These are phyloP conservation scores for Solen grandis DNA, from an alignment of 1,140 invertebrate genomes.

Conservation along the genomic window DNA sequence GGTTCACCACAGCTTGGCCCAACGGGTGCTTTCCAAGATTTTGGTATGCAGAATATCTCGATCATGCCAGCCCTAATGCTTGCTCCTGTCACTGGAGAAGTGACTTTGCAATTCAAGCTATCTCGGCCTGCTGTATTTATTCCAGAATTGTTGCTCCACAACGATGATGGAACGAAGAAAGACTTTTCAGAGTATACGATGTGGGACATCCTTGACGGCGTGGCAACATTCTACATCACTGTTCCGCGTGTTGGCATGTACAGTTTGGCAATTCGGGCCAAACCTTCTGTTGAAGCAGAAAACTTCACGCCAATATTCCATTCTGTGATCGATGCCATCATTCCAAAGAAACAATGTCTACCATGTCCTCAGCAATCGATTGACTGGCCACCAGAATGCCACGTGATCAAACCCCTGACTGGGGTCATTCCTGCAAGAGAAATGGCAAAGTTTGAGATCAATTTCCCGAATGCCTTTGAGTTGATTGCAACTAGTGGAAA, in stretches of 20 bases:
- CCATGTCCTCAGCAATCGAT: constrained; percentile 56
- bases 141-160: constrained; percentile 47
- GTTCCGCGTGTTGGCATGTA: constrained; percentile 48
- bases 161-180: constrained; percentile 37
- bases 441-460: constrained; percentile 45
- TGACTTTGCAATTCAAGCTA: constrained; percentile 60
- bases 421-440: constrained; percentile 45
- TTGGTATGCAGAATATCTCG: constrained; percentile 62
- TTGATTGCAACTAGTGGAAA: constrained; percentile 51
- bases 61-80: constrained; percentile 53
- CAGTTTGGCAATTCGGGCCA: constrained; percentile 50
- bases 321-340: constrained; percentile 52
- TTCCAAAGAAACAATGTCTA: constrained; percentile 55
- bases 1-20: constrained; percentile 58
- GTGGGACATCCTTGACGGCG: constrained; percentile 49
- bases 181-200: constrained; percentile 56
- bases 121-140: constrained; percentile 46
- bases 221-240: constrained; percentile 50
- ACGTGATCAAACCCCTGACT: constrained; percentile 40
- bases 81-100: constrained; percentile 61
- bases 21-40: constrained; percentile 51
- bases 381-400: constrained; percentile 54
- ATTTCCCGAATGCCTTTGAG: constrained; percentile 38
- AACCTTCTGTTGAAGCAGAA: constrained; percentile 37
- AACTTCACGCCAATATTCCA: constrained; percentile 46